phyloP scores from a whole-genome alignment of 2,888 invertebrate genomes.

The Poecilobothrus nobilitatus region DNA sequence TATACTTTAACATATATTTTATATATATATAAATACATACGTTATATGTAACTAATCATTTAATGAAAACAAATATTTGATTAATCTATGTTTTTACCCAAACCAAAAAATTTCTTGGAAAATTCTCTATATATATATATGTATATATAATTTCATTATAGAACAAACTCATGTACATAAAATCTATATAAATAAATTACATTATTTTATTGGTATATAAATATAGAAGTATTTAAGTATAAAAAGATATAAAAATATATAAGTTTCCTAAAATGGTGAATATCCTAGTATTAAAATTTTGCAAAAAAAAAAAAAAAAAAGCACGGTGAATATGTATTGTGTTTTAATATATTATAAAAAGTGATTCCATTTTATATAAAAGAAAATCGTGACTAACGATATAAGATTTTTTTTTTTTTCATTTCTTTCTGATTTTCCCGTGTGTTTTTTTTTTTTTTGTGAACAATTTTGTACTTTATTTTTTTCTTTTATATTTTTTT shows the following conservation, averaged over 20 bases:
- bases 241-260: neutral
- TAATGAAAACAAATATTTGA: too few species aligned
- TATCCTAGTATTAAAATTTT: neutral
- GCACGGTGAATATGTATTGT: too few species aligned
- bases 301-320: neutral
- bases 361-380: neutral
- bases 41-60: too few species aligned
- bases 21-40: too few species aligned
- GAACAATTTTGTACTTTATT: neutral
- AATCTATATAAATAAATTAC: constrained; percentile 1
- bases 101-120: neutral
- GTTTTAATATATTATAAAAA: neutral
- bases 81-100: neutral
- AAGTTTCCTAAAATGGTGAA: constrained; percentile 1
- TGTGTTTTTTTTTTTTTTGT: too few species aligned
- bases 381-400: neutral
- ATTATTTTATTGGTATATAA: neutral
- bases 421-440: too few species aligned
- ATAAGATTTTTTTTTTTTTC: neutral
- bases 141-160: neutral
- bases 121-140: too few species aligned
- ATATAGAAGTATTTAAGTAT: too few species aligned
- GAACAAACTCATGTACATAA: neutral
- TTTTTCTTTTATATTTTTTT: neutral
- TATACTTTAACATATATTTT: too few species aligned